These are phyloP conservation scores for Hyppa rectilinea DNA, from an alignment of 2,888 invertebrate genomes.

Conservation along the genomic window DNA sequence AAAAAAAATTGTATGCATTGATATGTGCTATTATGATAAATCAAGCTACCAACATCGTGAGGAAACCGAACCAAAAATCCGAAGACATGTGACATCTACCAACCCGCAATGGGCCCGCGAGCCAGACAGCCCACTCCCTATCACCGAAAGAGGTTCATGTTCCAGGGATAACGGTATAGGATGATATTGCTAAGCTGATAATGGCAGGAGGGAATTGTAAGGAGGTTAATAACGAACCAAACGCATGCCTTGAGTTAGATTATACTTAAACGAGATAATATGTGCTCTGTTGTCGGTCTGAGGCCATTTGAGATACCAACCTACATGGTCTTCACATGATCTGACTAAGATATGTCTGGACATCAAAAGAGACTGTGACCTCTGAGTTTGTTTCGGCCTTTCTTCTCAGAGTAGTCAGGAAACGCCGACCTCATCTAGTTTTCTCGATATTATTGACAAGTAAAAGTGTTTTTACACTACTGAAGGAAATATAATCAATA, in stretches of 20 bases:
- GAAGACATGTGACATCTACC: neutral
- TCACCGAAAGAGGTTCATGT: neutral
- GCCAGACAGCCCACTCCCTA: neutral
- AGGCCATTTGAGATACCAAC: no score
- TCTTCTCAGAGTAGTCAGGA: no score
- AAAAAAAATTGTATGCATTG: constrained; percentile 38
- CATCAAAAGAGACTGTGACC: no score
- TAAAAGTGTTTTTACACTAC: no score
- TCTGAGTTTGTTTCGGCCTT: no score
- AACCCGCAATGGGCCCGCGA: neutral
- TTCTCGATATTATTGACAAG: no score
- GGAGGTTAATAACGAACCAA: constrained; percentile 44
- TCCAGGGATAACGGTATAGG: neutral
- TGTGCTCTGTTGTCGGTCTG: constrained; percentile 35
- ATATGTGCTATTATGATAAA: constrained; percentile 28
- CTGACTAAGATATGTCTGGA: no score
- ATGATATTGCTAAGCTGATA: neutral
- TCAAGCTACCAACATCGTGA: neutral
- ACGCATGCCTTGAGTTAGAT: constrained; percentile 46
- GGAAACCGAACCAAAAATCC: neutral
- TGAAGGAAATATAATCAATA: no score
- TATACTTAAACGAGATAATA: neutral
- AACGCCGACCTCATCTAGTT: no score
- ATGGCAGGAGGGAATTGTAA: neutral
- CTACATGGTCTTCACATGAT: no score